Evolutionary conservation across 2,797 vertebrate species (phyloP).

Genomic region (Micrastur ruficollis): DNA sequence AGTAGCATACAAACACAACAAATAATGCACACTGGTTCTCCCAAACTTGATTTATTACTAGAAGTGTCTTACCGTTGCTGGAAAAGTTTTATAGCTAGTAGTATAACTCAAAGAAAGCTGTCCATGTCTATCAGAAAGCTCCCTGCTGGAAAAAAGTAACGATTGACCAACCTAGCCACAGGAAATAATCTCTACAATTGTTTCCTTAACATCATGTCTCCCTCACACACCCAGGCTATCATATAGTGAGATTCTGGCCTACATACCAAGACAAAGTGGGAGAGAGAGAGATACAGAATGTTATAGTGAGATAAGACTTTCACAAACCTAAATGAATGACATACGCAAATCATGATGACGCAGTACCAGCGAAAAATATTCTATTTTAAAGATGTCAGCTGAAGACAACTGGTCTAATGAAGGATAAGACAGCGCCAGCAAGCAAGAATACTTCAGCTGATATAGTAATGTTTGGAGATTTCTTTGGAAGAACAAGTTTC

Average conservation of each 20-base stretch:
- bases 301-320: background rate
- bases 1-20: background rate
- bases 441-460: background rate
- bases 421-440: background rate
- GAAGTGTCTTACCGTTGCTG: background rate
- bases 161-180: background rate
- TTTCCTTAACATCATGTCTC: background rate
- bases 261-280: background rate
- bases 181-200: background rate
- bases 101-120: background rate
- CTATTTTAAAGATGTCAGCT: background rate
- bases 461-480: background rate
- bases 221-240: background rate
- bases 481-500: background rate
- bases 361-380: background rate
- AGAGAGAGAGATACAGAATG: background rate
- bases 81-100: background rate
- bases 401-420: background rate
- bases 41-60: background rate
- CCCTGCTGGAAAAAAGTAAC: background rate
- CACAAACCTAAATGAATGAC: background rate
- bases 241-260: background rate
- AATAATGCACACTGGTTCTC: background rate
- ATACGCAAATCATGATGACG: background rate
- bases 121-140: background rate